phyloP scores from a whole-genome alignment of 2,888 invertebrate genomes.

The Uropetala carovei region DNA sequence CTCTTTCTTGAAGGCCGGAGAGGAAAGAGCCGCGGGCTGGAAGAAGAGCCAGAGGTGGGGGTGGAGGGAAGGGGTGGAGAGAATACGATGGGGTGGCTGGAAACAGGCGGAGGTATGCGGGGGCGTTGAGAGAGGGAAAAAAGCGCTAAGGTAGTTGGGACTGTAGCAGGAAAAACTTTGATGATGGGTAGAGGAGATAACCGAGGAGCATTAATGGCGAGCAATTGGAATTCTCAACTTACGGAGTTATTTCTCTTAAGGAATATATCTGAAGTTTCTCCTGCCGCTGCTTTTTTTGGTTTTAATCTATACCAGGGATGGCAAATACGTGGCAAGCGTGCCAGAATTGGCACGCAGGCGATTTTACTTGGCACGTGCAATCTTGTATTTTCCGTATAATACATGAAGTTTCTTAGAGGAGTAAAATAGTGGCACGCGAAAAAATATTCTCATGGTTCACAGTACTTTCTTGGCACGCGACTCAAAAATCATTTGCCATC shows the following conservation, averaged over 20 bases:
- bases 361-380: too few species aligned
- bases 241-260: neutral
- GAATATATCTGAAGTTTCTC: neutral
- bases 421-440: too few species aligned
- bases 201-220: neutral
- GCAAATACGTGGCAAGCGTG: too few species aligned
- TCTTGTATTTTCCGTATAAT: too few species aligned
- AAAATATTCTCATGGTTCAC: too few species aligned
- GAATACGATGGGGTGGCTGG: neutral
- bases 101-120: neutral
- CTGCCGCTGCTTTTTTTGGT: neutral
- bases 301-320: too few species aligned
- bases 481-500: too few species aligned
- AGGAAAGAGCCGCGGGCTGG: neutral
- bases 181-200: constrained; percentile 30
- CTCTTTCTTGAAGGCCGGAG: neutral
- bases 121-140: neutral
- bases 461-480: too few species aligned
- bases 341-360: too few species aligned
- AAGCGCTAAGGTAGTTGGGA: neutral
- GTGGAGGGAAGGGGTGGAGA: neutral
- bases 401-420: too few species aligned
- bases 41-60: neutral
- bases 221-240: constrained; percentile 26
- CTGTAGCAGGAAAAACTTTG: neutral